Base-by-base conservation (phyloP, 2,113 vertebrate species). In the Coptodon bakossiorum region DNA sequence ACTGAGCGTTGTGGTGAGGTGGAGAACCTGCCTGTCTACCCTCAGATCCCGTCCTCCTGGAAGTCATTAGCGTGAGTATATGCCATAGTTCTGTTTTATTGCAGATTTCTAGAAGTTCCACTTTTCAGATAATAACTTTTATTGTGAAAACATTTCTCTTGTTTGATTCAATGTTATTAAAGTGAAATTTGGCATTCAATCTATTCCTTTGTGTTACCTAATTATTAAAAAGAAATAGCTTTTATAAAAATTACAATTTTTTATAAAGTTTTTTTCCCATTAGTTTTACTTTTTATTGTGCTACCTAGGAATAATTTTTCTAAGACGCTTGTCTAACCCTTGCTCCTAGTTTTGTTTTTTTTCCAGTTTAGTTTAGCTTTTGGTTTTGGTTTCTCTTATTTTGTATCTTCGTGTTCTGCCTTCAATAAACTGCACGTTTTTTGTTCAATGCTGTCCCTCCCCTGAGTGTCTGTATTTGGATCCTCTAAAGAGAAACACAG, bases 1-100 rank as follows among this genome's bases (percentile, higher is more conserved):
- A n/a, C n/a, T n/a, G n/a, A n/a, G n/a, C n/a, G n/a, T n/a, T n/a
- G n/a, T n/a, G n/a, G n/a, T n/a, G n/a, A n/a, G n/a, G n/a, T n/a
- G 0, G 50, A 53, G 50, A 53, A 53, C 19, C 9, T 53, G 50
- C 50, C 19, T 0, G 19, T n/a, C 50, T 53, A 53, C 19, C 50
- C 50, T 53, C 1, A 53, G 50, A 53, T 53, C 19, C 9, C 9
- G 3, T n/a, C 50, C 19, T 53, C 19, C 50, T 53, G 19, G 50
- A 53, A 0, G 19, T 53, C 50, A 0, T 3, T 53, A 3, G 50
- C 0, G 19, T 53, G 50, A 53, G 50, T 52, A 5, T 5, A 52
- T 9, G 17, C 50, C 2, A 3, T 9, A n/a, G 17, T n/a, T n/a
- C 19, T 9, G 9, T 10, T 53, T 53, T 53, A 53, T 1, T 53